Base-by-base conservation (phyloP, 2,797 vertebrate species). In the Muscicapa comitata region DNA sequence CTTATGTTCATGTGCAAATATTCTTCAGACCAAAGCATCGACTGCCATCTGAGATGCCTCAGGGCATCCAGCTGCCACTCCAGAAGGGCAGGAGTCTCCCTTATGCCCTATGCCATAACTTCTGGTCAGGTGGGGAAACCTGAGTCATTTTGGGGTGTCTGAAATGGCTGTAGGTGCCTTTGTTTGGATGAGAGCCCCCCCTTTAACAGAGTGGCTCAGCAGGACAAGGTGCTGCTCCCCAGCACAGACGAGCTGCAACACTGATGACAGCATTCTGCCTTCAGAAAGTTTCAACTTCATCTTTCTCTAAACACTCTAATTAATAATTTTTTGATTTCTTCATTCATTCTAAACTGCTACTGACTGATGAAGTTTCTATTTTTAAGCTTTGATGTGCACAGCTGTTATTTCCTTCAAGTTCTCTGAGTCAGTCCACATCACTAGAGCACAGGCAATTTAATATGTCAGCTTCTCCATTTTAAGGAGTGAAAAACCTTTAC, bases 321-420 rank as follows among this genome's bases (percentile, higher is more conserved):
- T 91, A 95, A 91, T 94, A 88, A 74, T 67, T 79, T 57, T 54
- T 4, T 86, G 73, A 94, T 88, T 93, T 93, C 73, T 93, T 90
- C 77, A 67, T 91, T 95, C 93, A 86, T 86, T 88, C 82, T 76
- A 47, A 94, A 86, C 67, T 67, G 73, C 79, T 81, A 86, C 57
- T 72, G 89, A 89, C 75, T 94, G 87, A 94, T 90, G 88, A 91
- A 85, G 65, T 67, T 91, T 87, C 94, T 94, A 88, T 91, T 96
- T 96, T 91, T 90, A 79, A 93, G 75, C 85, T 84, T 57, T 76
- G 90, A 91, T 94, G 19, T n/a, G 53, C 42, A 40, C 85, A 95
- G 91, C 87, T 94, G 94, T 81, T 94, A 90, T 47, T 94, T 84
- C 73, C 82, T 93, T 92, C 87, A 84, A 82, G 83, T 86, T 71